Base-by-base conservation (phyloP, 2,888 invertebrate genomes). In the Hypomecis atomaria region DNA sequence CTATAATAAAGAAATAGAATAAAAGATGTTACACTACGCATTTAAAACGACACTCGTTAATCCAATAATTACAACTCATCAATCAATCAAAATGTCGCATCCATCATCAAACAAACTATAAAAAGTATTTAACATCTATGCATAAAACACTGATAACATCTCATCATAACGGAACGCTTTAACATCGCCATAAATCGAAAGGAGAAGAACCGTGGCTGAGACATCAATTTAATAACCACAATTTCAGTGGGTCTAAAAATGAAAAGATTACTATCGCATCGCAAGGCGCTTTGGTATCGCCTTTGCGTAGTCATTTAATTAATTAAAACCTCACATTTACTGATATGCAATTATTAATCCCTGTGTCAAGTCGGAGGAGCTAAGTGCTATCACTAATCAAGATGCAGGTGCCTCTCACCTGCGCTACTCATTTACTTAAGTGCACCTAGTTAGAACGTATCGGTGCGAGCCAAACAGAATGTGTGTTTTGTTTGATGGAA, bases 371-470 rank as follows among this genome's bases (percentile, higher is more conserved):
- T 79, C 74, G 76, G 79, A 76, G 78, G 76, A 84, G 80, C 79
- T 84, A 84, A 88, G 87, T 87, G 88, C 85, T 82, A 86, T 87
- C 85, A 86, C 83, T 85, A 87, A 90, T 90, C 90, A 82, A 87
- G 88, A 88, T 88, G 87, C 91, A 92, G 91, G 88, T 92, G 91
- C 59, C 62, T 65, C 65, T 75, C 90, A 90, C 86, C 90, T 89
- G 90, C 85, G 73, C 74, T 72, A 74, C 82, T 84, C 81, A 82
- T 86, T 85, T 83, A 82, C 72, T 83, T 82, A 85, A 87, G 83
- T 82, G 81, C 78, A 75, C 71, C 79, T 79, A 82, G 79, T 80
- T 81, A 72, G 75, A 76, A 74, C 69, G 66, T 71, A 77, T 77
- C 72, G 69, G 73, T 73, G 70, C 65, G 68, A 69, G 74, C 78